Conservation (phyloP, 2,888 invertebrate genomes). For the Hypolimnas misippus region DNA sequence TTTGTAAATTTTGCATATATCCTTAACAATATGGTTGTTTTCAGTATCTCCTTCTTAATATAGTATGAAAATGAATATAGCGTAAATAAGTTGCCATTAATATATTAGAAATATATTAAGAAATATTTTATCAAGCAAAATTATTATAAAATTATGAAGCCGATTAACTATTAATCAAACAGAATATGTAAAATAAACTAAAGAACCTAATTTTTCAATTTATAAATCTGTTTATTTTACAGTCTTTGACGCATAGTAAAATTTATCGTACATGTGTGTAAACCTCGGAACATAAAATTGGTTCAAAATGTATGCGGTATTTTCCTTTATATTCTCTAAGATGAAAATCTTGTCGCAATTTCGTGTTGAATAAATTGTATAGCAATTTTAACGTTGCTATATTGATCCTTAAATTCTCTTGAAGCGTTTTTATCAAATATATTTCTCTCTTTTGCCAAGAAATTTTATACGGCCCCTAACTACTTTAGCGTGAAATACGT, state of each 20-base stretch:
- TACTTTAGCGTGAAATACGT: slow-evolving; percentile 5
- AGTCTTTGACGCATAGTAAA: not conserved
- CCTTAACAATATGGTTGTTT: too few species aligned
- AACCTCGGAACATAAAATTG: slow-evolving; percentile 8
- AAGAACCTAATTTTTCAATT: not conserved
- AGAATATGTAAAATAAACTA: not conserved
- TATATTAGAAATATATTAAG: too few species aligned
- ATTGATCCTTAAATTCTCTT: slow-evolving; percentile 19
- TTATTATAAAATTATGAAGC: too few species aligned
- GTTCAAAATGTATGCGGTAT: not conserved
- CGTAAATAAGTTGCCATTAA: too few species aligned
- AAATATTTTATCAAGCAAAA: too few species aligned
- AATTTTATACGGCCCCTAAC: not conserved
- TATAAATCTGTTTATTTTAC: not conserved
- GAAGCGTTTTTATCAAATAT: slow-evolving; percentile 13
- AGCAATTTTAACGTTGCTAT: slow-evolving; percentile 24
- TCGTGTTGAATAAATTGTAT: slow-evolving; percentile 32
- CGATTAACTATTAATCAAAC: too few species aligned
- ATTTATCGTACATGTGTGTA: not conserved
- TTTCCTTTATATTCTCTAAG: slow-evolving; percentile 12
- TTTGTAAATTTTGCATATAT: too few species aligned
- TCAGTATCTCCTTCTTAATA: too few species aligned
- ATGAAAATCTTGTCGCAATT: slow-evolving; percentile 30
- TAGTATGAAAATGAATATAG: too few species aligned
- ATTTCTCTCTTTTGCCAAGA: slow-evolving; percentile 12